Evolutionary conservation across 2,113 vertebrate species (phyloP), one percentile per base, ranked within the genome.

Genomic region (Indicator maculatus): DNA sequence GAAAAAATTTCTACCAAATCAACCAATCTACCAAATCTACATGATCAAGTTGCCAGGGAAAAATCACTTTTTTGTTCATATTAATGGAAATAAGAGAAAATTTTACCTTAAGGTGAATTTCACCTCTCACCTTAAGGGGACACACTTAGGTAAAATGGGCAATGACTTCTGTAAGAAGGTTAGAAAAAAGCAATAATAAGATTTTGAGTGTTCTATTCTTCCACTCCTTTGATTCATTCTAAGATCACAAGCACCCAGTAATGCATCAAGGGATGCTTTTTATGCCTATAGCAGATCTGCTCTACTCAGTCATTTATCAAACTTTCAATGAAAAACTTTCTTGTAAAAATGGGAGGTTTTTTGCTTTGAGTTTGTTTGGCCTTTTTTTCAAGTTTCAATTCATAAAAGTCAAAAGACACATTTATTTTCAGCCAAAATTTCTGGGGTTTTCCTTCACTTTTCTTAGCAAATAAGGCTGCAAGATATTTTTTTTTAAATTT

Each of bases 251-350:
- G 12, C 28, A 82, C 30, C 41, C 27, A 75, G 21, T 13, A 82
- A 75, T 27, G 28, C 28, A 87, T 47, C 11, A 12, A 20, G 53
- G 16, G 16, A 50, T 0, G 0, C 4, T 53, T 58, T 60, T 44
- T 39, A 55, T 84, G 36, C 47, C 38, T 36, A 30, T 2, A 56
- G 19, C 4, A 0, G 50, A 36, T 18, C n/a, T 56, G 12, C 23
- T 75, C 75, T 7, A 1, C 28, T 63, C 30, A 63, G n/a, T 38
- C 38, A 89, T 60, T 73, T 45, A 64, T 63, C 27, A 88, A 31
- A 12, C 2, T 47, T 87, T 17, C 58, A 72, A 75, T 31, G 6
- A 75, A 79, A 85, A 89, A 9, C 2, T 20, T 50, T 52, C 12
- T 24, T 61, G 28, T 23, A 73, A 75, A 93, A 89, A 44, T 5